phyloP scores from a whole-genome alignment of 2,888 invertebrate species.

The Pristionchus exspectatus region DNA sequence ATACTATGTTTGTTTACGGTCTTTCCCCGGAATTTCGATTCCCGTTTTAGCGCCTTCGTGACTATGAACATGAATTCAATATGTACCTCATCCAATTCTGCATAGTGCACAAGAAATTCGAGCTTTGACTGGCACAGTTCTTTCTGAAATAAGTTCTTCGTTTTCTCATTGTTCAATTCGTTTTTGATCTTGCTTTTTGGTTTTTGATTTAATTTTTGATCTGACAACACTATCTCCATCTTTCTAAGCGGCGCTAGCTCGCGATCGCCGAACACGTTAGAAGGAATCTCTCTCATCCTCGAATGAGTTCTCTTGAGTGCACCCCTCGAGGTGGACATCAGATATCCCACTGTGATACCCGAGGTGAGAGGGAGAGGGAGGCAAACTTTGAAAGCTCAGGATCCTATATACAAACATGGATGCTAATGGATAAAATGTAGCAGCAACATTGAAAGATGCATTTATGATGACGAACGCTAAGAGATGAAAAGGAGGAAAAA shows the following conservation, averaged over 20 bases:
- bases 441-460: background rate
- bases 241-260: background rate
- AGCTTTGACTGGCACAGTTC: constrained; percentile 66
- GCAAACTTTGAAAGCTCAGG: background rate
- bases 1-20: no score
- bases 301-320: constrained; percentile 16
- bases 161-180: background rate
- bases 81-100: constrained; percentile 70
- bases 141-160: constrained; percentile 61
- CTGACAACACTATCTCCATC: background rate
- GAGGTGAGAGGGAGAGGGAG: background rate
- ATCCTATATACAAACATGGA: background rate
- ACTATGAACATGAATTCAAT: no score
- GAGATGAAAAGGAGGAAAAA: background rate
- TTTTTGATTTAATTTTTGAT: no score
- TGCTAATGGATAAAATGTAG: background rate
- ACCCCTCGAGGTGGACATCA: background rate
- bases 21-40: background rate
- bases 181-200: no score
- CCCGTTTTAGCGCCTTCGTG: background rate
- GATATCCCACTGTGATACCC: constrained; percentile 37
- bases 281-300: background rate
- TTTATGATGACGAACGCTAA: background rate
- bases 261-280: background rate
- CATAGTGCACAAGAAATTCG: constrained; percentile 75